Base-by-base conservation (phyloP, 2,113 vertebrate genomes). In the Sylvilagus bachmani region DNA sequence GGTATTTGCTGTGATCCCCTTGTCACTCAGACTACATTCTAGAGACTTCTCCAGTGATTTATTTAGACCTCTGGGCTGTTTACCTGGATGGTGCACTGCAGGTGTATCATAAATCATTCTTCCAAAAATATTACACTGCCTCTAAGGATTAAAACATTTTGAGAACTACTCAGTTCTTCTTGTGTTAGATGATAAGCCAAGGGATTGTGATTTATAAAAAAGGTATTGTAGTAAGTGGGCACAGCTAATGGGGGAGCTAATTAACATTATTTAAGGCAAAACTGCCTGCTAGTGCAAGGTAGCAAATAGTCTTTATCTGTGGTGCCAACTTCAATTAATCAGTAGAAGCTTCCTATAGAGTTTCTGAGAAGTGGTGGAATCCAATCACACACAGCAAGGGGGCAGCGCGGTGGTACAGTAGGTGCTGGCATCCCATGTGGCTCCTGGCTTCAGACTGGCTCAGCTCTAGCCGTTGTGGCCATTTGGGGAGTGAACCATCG, bases 91-190 rank as follows among this genome's bases (percentile, higher is more conserved):
- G 31, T 71, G 22, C 89, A 62, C 51, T 29, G 3, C 25, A 67
- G 4, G 1, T 29, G 16, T 58, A 4, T 67, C 38, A 36, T n/a
- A 81, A 38, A 88, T 81, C n/a, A 62, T 44, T 87, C 44, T 69
- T 86, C 44, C 49, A 75, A 53, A 31, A 49, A 44, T 38, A 55
- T 51, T 38, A 69, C 24, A 78, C 58, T 66, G 7, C 44, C 38
- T 73, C 36, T 88, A 88, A 82, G 62, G 51, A 83, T 38, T n/a
- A 90, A n/a, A 86, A 17, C 73, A 69, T 55, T 90, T 85, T 73
- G 31, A 94, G 44, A 92, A 31, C 16, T 38, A 89, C 27, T 25
- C 51, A 64, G 36, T 1, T 71, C n/a, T 78, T 78, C 49, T 36
- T 51, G 25, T n/a, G 49, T 53, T 89, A 80, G 93, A 62, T 36